These are phyloP conservation scores for Macrosteles quadrilineatus DNA, from an alignment of 1,140 invertebrate genomes.

Conservation along the genomic window DNA sequence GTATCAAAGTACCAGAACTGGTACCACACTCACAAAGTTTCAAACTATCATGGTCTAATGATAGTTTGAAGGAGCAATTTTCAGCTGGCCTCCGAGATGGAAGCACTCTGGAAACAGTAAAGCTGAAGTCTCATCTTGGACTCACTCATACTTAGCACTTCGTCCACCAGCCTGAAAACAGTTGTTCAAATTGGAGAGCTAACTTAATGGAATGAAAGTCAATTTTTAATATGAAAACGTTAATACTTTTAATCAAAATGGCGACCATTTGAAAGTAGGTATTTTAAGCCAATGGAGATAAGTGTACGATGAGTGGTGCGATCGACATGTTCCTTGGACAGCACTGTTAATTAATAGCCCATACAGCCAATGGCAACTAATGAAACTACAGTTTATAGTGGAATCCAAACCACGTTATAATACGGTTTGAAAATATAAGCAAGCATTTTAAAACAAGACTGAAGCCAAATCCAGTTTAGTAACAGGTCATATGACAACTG, in stretches of 20 bases:
- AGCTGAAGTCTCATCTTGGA: constrained; percentile 50
- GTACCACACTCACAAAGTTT: too few relatives aligned
- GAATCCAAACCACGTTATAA: background rate
- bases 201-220: constrained; percentile 3
- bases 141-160: constrained; percentile 48
- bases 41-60: too few relatives aligned
- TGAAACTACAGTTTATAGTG: too few relatives aligned
- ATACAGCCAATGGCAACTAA: too few relatives aligned
- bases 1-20: too few relatives aligned
- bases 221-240: background rate
- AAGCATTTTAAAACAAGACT: background rate
- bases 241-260: constrained; percentile 43
- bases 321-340: constrained; percentile 35
- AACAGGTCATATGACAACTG: too few relatives aligned
- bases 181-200: constrained; percentile 5
- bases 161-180: constrained; percentile 45
- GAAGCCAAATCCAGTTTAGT: too few relatives aligned
- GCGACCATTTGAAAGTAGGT: too few relatives aligned
- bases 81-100: background rate
- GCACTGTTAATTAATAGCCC: too few relatives aligned
- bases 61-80: background rate
- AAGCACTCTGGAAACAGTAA: constrained; percentile 45
- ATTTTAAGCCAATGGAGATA: too few relatives aligned
- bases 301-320: constrained; percentile 46
- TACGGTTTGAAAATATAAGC: background rate